A percentile compares a stretch with the other conserved stretches of the same genome.
These are phyloP conservation scores for Smittia sp. DNA, from an alignment of 2,888 invertebrate genomes.

Conservation along the genomic window DNA sequence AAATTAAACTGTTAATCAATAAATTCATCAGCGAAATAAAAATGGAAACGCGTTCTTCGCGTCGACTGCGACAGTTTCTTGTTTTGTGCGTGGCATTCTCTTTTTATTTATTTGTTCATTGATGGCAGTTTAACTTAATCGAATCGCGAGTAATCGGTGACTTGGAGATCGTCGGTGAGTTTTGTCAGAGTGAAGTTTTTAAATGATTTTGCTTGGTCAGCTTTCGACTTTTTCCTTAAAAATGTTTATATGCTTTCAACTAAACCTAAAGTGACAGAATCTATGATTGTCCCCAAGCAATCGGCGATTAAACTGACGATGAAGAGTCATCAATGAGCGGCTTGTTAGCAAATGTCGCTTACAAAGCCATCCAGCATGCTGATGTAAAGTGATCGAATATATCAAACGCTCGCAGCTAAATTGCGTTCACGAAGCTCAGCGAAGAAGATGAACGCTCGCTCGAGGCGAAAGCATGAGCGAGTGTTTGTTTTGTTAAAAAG, in stretches of 20 bases:
- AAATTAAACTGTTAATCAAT: slow-evolving; percentile 31
- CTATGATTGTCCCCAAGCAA: too few species aligned
- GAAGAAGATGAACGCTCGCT: background rate
- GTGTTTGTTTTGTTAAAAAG: slow-evolving; percentile 13
- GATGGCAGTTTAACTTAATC: background rate
- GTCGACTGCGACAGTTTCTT: background rate
- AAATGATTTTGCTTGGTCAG: background rate
- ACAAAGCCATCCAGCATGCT: background rate
- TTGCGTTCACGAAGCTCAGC: background rate
- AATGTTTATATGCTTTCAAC: too few species aligned
- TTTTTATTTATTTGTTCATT: slow-evolving; percentile 3
- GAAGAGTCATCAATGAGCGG: background rate
- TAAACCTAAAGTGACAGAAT: background rate
- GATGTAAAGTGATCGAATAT: slow-evolving; percentile 1
- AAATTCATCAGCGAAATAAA: slow-evolving; percentile 24
- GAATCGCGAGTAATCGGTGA: too few species aligned
- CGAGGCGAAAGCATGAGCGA: background rate
- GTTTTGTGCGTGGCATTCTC: background rate
- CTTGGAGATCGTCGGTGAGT: too few species aligned
- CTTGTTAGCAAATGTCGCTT: background rate
- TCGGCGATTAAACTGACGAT: background rate
- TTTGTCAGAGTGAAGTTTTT: background rate
- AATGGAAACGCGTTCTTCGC: slow-evolving; percentile 12
- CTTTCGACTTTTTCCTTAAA: too few species aligned
- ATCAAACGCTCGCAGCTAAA: background rate